phyloP scores from a whole-genome alignment of 2,113 vertebrate genomes.

The Helogale parvula region DNA sequence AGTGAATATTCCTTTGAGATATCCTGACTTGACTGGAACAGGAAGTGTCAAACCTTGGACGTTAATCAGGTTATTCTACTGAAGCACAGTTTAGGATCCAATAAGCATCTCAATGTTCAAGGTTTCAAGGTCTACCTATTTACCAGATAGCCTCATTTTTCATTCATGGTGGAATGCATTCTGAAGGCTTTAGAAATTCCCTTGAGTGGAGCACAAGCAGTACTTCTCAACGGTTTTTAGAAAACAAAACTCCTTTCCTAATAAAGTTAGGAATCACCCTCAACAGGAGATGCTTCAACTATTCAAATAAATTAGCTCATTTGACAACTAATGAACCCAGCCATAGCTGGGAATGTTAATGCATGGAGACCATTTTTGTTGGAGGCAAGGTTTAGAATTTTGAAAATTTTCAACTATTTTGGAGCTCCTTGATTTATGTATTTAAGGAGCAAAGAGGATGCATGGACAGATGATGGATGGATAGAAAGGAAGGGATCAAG shows the following conservation, averaged over 20 bases:
- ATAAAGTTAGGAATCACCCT: not conserved
- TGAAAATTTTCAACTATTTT: not conserved
- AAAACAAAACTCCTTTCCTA: not conserved
- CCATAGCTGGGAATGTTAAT: not conserved
- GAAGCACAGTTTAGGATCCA: not conserved
- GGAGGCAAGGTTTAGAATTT: not conserved
- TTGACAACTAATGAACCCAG: not conserved
- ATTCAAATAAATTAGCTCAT: not conserved
- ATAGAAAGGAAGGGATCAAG: not conserved
- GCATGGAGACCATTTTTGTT: not conserved
- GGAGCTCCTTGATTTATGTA: not conserved
- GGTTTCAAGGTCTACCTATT: not conserved
- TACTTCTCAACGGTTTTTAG: conserved; percentile 19
- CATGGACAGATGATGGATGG: not conserved
- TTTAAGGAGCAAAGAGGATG: not conserved
- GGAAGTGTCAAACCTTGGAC: conserved; percentile 20
- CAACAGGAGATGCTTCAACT: not conserved
- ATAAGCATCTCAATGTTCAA: not conserved
- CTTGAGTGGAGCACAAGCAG: not conserved
- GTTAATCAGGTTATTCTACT: conserved; percentile 34
- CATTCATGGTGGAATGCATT: conserved; percentile 17
- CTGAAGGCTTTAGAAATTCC: conserved; percentile 45
- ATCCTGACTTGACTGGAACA: not conserved
- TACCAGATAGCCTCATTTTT: conserved; percentile 46
- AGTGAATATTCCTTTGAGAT: not conserved